phyloP scores from a whole-genome alignment of 2,888 invertebrate species.

The Bugula neritina region DNA sequence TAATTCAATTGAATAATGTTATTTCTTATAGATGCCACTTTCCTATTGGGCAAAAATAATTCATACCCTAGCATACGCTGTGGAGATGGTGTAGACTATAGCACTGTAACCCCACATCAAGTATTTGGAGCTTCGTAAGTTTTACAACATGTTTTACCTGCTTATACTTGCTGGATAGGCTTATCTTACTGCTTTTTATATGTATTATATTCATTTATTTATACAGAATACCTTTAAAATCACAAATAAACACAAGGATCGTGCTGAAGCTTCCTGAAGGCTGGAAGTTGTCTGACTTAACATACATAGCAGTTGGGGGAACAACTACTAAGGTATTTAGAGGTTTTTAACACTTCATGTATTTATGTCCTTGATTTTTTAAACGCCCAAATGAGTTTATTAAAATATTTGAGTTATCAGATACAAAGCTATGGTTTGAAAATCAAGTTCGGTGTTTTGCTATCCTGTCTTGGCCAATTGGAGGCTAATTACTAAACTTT shows the following conservation, averaged over 20 bases:
- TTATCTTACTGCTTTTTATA: no score
- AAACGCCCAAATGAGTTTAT: no score
- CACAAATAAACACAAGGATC: not conserved
- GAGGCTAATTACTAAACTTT: no score
- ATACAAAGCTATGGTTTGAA: no score
- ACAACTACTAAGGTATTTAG: not conserved
- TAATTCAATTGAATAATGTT: no score
- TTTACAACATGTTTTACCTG: no score
- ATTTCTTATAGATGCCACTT: not conserved
- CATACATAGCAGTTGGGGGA: not conserved
- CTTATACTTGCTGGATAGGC: no score
- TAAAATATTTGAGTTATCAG: no score
- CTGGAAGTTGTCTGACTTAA: not conserved
- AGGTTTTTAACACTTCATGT: no score
- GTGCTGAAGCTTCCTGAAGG: not conserved
- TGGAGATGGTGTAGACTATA: not conserved
- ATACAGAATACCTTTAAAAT: not conserved
- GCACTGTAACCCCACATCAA: not conserved
- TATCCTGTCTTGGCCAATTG: no score
- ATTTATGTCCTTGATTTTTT: no score
- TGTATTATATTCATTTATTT: not conserved
- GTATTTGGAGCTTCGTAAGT: not conserved
- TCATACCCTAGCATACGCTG: not conserved
- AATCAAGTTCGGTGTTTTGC: no score
- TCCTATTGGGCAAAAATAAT: not conserved